Conservation (phyloP, 2,113 vertebrate genomes). For the Gasterosteus nipponicus region DNA sequence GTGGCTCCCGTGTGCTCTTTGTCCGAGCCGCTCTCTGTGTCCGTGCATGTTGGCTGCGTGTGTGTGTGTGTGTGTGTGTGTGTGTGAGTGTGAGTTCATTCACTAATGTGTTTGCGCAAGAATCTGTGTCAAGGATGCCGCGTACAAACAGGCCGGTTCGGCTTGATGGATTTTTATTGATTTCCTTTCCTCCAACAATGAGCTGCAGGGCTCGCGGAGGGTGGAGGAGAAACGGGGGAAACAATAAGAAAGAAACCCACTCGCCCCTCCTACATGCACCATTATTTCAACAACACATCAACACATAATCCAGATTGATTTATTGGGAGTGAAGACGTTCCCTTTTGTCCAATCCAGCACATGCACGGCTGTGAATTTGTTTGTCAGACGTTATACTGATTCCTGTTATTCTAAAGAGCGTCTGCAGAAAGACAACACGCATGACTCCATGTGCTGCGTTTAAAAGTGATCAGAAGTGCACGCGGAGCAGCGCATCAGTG, state of each 20-base stretch:
- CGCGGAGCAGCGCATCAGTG: conserved; percentile 36
- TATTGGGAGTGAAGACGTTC: neutral
- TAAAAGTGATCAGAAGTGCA: conserved; percentile 20
- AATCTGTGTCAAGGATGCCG: conserved; percentile 59
- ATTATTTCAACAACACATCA: conserved; percentile 25
- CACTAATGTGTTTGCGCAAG: conserved; percentile 8
- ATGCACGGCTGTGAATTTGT: neutral
- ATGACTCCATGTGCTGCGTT: neutral
- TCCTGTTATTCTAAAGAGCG: neutral
- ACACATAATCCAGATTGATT: neutral
- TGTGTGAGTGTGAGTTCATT: conserved; percentile 10
- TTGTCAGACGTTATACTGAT: neutral
- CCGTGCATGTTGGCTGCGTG: conserved; percentile 1
- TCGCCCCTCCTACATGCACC: conserved; percentile 4
- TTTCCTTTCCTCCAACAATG: conserved; percentile 45
- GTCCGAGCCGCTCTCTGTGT: conserved; percentile 10
- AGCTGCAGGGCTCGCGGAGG: conserved; percentile 46
- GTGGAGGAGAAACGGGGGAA: conserved; percentile 8
- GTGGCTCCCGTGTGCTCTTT: conserved; percentile 16
- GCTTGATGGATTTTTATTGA: conserved; percentile 75
- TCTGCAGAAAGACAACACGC: neutral
- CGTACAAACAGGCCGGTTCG: conserved; percentile 47
- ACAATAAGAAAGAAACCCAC: conserved; percentile 47
- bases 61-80: conserved; percentile 16
- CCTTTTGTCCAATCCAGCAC: neutral